These are phyloP conservation scores for Probaryconus sp. DNA, from an alignment of 1,140 invertebrate genomes.

Conservation along the genomic window DNA sequence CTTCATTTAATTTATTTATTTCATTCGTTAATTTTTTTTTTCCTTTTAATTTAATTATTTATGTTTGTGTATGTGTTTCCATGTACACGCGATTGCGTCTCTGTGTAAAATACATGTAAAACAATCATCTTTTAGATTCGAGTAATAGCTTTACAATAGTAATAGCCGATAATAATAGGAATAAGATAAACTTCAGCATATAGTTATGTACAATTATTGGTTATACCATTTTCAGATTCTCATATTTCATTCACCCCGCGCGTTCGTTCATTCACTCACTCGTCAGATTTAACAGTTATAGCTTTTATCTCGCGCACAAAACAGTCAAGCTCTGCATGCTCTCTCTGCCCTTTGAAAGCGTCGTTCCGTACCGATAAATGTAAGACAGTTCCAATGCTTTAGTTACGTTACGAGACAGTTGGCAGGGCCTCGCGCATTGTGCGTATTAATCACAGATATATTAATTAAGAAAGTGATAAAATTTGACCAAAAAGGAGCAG, in stretches of 20 bases:
- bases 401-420: conserved; percentile 34
- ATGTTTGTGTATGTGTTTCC: conserved; percentile 17
- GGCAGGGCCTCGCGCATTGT: conserved; percentile 52
- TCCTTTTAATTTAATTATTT: conserved; percentile 2
- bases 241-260: conserved; percentile 42
- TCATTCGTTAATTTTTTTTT: conserved; percentile 8
- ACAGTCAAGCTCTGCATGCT: conserved; percentile 53
- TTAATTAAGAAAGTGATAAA: conserved; percentile 62
- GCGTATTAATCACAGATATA: conserved; percentile 66
- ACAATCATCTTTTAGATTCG: conserved; percentile 76
- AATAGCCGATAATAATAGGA: conserved; percentile 74
- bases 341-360: conserved; percentile 52
- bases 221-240: conserved; percentile 61
- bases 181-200: conserved; percentile 75
- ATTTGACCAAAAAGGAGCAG: conserved; percentile 62
- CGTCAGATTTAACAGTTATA: conserved; percentile 60
- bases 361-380: conserved; percentile 30
- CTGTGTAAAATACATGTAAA: conserved; percentile 65
- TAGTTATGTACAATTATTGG: conserved; percentile 76
- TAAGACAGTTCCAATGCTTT: conserved; percentile 52
- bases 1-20: neutral
- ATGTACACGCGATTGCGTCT: conserved; percentile 25
- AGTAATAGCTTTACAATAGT: conserved; percentile 72
- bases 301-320: conserved; percentile 59
- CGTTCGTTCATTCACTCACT: conserved; percentile 49